Conservation (phyloP, 2,888 invertebrate species). For the Anticlea derivata region DNA sequence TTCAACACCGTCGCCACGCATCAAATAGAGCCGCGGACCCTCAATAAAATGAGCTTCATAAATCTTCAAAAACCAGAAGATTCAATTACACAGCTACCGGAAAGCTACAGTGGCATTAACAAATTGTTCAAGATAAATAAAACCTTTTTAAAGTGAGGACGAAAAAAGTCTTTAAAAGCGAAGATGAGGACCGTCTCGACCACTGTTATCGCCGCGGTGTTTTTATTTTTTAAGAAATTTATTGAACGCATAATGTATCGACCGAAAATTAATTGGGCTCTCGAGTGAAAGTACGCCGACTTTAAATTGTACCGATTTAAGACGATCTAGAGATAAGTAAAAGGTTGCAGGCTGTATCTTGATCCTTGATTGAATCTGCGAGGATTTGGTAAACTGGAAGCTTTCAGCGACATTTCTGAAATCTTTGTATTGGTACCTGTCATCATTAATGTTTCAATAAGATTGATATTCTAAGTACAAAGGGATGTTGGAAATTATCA, state of each 20-base stretch:
- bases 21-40: conserved; percentile 67
- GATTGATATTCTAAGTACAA: no score
- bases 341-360: conserved; percentile 33
- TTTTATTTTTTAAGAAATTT: conserved; percentile 58
- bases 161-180: conserved; percentile 69
- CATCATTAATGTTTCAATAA: no score
- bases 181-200: conserved; percentile 49
- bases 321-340: conserved; percentile 55
- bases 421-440: no score
- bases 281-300: conserved; percentile 69
- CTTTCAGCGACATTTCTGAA: no score
- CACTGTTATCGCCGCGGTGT: conserved; percentile 58
- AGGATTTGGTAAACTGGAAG: conserved; percentile 25
- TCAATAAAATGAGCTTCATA: conserved; percentile 66
- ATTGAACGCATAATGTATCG: conserved; percentile 69
- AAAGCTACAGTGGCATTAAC: conserved; percentile 79
- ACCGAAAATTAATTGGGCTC: conserved; percentile 72
- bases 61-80: conserved; percentile 80
- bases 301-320: conserved; percentile 63
- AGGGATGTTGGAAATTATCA: no score
- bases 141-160: conserved; percentile 71
- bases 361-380: conserved; percentile 22
- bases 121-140: conserved; percentile 82
- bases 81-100: conserved; percentile 82
- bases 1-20: conserved; percentile 47